A percentile compares a stretch with the other conserved stretches of the same genome.
phyloP scores from a whole-genome alignment of 1,140 invertebrate genomes.

The Eumaeus atala region DNA sequence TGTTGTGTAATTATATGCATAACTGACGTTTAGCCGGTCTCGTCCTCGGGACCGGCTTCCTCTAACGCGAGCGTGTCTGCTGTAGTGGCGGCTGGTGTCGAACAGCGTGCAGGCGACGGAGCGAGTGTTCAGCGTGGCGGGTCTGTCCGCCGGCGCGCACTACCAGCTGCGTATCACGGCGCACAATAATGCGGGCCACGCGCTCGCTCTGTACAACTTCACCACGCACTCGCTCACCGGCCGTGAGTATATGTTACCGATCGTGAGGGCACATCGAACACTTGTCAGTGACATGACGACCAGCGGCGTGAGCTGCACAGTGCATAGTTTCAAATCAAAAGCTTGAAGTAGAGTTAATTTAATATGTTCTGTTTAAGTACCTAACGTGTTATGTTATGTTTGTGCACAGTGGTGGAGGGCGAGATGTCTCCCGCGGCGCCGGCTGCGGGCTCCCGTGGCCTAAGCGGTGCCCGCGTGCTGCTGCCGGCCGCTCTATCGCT shows the following conservation, averaged over 20 bases:
- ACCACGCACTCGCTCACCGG: constrained; percentile 85
- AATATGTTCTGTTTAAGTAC: too few relatives aligned
- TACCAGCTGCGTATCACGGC: constrained; percentile 92
- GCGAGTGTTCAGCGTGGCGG: constrained; percentile 85
- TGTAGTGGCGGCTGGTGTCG: constrained; percentile 82
- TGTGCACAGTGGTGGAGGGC: constrained; percentile 57
- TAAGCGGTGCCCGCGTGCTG: constrained; percentile 81
- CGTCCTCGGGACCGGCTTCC: too few relatives aligned
- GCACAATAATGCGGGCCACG: constrained; percentile 93
- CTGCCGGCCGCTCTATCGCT: constrained; percentile 80
- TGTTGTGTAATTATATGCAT: too few relatives aligned
- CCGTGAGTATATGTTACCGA: constrained; percentile 70
- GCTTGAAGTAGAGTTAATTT: too few relatives aligned
- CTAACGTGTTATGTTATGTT: too few relatives aligned
- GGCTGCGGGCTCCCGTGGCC: constrained; percentile 76
- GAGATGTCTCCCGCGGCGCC: constrained; percentile 75
- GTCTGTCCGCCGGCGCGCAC: constrained; percentile 87
- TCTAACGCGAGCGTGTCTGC: background rate
- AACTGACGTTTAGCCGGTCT: too few relatives aligned
- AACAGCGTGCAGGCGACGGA: constrained; percentile 85
- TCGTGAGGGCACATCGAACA: too few relatives aligned
- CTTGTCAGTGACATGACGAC: too few relatives aligned
- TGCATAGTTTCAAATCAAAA: too few relatives aligned
- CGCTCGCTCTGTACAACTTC: constrained; percentile 90
- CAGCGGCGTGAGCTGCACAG: too few relatives aligned